Percentiles rank a stretch among this genome's conserved stretches.
Evolutionary conservation across 2,888 invertebrate genomes (phyloP).

Genomic region (Dicyrtoma fusca): DNA sequence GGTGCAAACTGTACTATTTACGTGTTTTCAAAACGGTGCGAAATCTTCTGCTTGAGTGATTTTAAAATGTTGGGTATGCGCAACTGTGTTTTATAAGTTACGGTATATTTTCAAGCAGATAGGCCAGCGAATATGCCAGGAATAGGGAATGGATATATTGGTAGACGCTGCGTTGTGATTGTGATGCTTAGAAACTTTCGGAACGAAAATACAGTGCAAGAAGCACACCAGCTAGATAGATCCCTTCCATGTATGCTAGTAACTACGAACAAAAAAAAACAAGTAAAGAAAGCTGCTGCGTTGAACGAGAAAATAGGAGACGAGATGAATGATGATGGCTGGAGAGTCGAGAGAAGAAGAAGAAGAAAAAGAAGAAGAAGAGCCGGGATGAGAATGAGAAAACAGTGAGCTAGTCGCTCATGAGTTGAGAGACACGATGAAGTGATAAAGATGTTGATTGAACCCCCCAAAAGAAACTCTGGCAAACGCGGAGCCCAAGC

Average conservation of each 20-base stretch:
- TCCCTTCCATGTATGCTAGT: not conserved
- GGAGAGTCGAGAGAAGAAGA: not conserved
- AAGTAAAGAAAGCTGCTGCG: constrained; percentile 16
- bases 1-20: too few species aligned
- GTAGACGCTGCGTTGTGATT: too few species aligned
- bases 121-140: too few species aligned
- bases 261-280: constrained; percentile 9
- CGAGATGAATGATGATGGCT: constrained; percentile 18
- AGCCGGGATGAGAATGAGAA: constrained; percentile 23
- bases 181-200: too few species aligned
- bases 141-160: too few species aligned
- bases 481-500: not conserved
- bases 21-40: too few species aligned
- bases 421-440: constrained; percentile 50
- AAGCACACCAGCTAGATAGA: too few species aligned
- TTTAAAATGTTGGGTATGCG: too few species aligned
- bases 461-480: constrained; percentile 25
- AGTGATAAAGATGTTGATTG: constrained; percentile 53
- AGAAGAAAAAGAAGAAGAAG: constrained; percentile 23
- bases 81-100: too few species aligned
- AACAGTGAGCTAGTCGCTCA: constrained; percentile 16
- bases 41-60: too few species aligned
- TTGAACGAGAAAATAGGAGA: constrained; percentile 14
- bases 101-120: too few species aligned
- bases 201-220: too few species aligned